Evolutionary conservation across 1,140 invertebrate species (phyloP), one percentile per base, ranked within the genome.

Genomic region (Drosophila athabasca): DNA sequence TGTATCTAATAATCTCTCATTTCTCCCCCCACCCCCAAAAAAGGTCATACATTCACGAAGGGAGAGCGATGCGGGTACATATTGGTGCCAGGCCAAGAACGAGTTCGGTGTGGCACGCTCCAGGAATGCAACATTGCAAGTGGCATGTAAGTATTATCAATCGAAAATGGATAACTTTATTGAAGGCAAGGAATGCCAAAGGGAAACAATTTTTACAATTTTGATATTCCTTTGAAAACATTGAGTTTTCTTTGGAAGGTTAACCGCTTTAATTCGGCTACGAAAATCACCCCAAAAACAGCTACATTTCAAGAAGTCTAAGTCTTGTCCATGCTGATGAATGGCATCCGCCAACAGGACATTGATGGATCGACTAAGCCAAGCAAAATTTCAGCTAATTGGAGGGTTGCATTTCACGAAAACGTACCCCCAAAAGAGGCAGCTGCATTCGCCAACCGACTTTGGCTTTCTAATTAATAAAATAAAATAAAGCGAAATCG

Each of bases 51-150:
- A 91, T 49, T 90, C 90, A 15, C 75, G 90, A 6, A 72, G 90
- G 53, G 96, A 96, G 83, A 94, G 94, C 46, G 96, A 97, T 92
- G 95, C 94, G 49, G 96, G 96, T 41, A 94, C 95, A 1, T 98
- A 98, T 92, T 97, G 96, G 95, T 98, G 97, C 91, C 96, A 97
- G 88, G 97, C 97, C 1, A 94, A 94, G 19, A 98, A 98, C 91
- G 93, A 94, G 44, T 95, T 96, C 71, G 96, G 96, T 22, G 95
- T 94, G 54, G 95, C 95, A 6, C 93, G 95, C 75, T 97, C 96
- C 90, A 92, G 95, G 65, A 97, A 97, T 92, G 97, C 96, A 41
- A 96, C 96, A 1, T 92, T 98, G 26, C 95, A 96, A 91, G 95
- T 97, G 57, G 96, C 96, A 92, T 95, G 96, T 97, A 93, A 94